Base-by-base conservation (phyloP, 2,888 invertebrate species). In the Herminia tarsipennalis region DNA sequence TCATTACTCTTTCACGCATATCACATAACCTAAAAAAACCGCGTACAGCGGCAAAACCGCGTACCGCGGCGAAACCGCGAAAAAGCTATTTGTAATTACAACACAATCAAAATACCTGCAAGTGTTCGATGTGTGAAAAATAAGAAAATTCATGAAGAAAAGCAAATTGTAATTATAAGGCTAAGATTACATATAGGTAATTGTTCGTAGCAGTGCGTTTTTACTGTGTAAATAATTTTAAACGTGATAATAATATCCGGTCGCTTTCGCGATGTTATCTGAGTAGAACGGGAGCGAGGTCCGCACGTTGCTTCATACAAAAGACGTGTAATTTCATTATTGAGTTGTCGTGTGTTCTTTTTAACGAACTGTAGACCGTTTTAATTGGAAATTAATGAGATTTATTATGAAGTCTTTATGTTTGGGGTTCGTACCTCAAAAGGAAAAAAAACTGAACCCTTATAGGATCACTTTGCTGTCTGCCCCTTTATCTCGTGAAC, bases 131-230 rank as follows among this genome's bases (percentile, higher is more conserved):
- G n/a, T n/a, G n/a, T n/a, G n/a, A n/a, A n/a, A n/a, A n/a, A n/a
- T n/a, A n/a, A n/a, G n/a, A 22, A 3, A 69, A 66, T 74, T 72
- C 66, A 72, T 65, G 56, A 66, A 61, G 59, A 50, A 56, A 65
- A 14, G 70, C 73, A 73, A 66, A 77, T 70, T 69, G 74, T 77
- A 79, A 83, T 82, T 78, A 75, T 74, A 71, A 68, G 73, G 72
- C 62, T 59, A 73, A 78, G 76, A 87, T 87, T 86, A 88, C 85
- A 86, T 85, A n/a, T n/a, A n/a, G n/a, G 77, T 85, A 86, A 86
- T 84, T 83, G 81, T 70, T 41, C 44, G 40, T 20, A 37, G 45
- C 45, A 63, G 68, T 67, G 62, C 56, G 68, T 77, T 78, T 79
- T 73, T 76, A 69, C 71, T 58, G 66, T 66, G 73, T 68, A 66